Conservation (phyloP, 2,888 invertebrate species). For the Eurois occulta region DNA sequence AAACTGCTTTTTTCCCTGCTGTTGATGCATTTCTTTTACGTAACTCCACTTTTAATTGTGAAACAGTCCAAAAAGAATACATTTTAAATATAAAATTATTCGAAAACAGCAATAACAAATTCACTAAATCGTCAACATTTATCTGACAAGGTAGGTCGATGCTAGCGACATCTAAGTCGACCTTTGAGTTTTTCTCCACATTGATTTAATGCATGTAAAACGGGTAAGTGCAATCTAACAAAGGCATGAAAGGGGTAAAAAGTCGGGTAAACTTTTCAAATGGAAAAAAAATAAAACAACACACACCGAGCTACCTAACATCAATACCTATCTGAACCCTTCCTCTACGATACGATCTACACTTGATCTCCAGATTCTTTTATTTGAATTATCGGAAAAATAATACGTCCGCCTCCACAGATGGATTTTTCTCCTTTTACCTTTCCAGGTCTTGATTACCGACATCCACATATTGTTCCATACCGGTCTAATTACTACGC, state of each 20-base stretch:
- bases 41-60: no score
- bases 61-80: no score
- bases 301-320: neutral
- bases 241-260: neutral
- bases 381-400: conserved; percentile 21
- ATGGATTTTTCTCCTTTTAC: conserved; percentile 20
- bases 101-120: no score
- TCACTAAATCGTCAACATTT: no score
- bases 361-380: conserved; percentile 15
- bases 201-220: neutral
- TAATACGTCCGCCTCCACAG: neutral
- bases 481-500: conserved; percentile 40
- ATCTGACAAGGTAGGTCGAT: no score
- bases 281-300: neutral
- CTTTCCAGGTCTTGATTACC: conserved; percentile 25
- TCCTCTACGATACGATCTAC: neutral
- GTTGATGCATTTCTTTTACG: no score
- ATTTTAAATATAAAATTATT: no score
- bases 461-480: conserved; percentile 36
- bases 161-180: no score
- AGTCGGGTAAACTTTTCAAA: neutral
- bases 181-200: no score
- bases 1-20: no score
- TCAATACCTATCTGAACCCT: neutral
- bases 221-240: neutral